Percentiles rank a stretch among this genome's conserved stretches.
phyloP scores from a whole-genome alignment of 1,140 invertebrate species.

The Chironomus striatipennis region DNA sequence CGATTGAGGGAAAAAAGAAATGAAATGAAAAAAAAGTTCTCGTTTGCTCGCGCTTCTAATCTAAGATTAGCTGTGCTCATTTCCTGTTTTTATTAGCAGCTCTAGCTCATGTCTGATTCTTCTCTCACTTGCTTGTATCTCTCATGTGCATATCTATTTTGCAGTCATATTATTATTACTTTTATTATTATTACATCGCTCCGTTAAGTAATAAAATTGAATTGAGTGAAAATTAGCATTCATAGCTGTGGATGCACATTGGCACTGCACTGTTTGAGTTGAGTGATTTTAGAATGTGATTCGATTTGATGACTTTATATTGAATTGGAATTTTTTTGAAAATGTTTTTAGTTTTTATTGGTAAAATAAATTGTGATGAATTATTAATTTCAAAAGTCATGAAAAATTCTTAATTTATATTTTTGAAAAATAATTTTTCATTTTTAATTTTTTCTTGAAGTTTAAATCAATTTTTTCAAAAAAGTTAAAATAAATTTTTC shows the following conservation, averaged over 20 bases:
- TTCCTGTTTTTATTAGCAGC: slow-evolving; percentile 8
- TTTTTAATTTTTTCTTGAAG: too few relatives aligned
- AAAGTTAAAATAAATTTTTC: too few relatives aligned
- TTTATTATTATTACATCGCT: background rate
- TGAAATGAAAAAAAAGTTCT: background rate
- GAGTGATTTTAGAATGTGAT: too few relatives aligned
- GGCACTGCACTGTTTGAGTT: background rate
- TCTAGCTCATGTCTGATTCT: background rate
- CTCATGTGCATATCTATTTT: background rate
- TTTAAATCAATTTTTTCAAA: too few relatives aligned
- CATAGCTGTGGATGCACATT: background rate
- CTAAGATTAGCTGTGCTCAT: slow-evolving; percentile 12
- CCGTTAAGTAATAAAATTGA: slow-evolving; percentile 13
- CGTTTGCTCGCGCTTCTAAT: background rate
- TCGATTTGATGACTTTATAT: too few relatives aligned
- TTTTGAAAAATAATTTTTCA: too few relatives aligned
- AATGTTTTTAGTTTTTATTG: too few relatives aligned
- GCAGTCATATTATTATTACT: too few relatives aligned
- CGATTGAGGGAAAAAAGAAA: background rate
- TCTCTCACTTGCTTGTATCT: background rate
- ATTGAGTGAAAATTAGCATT: slow-evolving; percentile 14
- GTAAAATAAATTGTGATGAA: too few relatives aligned
- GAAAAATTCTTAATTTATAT: too few relatives aligned
- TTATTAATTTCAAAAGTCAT: too few relatives aligned
- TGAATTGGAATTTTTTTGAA: too few relatives aligned